Evolutionary conservation across 2,113 vertebrate genomes (phyloP), one percentile per base, ranked within the genome.

Genomic region (Clarias magur): DNA sequence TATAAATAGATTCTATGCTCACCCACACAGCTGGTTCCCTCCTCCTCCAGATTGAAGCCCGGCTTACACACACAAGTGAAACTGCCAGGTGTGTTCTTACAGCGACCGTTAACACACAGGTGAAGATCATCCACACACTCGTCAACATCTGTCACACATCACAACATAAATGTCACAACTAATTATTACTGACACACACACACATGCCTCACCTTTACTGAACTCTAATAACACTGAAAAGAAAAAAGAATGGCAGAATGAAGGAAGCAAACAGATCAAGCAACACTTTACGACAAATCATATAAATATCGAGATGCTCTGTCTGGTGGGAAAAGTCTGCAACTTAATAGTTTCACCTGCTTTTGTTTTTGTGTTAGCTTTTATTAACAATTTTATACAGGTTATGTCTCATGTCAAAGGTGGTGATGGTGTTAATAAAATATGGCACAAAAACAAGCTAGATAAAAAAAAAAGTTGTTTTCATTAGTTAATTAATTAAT

Each of bases 51-150:
- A 90, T 94, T 94, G 91, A 96, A 97, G 72, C 97, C 97, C 57
- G 91, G 91, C 11, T 93, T 93, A 92, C 97, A 99, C 91, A 95
- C 94, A 89, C 97, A 99, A 65, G 95, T 92, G 94, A 97, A 99
- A 90, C 96, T 96, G 80, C 97, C 97, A 82, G 96, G 94, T 0
- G 96, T 97, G 94, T 99, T 98, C 93, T 92, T 94, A 94, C 97
- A 99, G 88, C 88, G 95, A 65, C 97, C 97, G 67, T 96, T 95
- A 79, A 94, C 94, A 91, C 97, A 99, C 87, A 96, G 93, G 79
- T 93, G 92, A 4, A 93, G 94, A 78, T 34, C 91, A 83, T 96
- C 93, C 80, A 86, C 30, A 89, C 97, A 99, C 84, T 99, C 97
- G 78, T 99, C 95, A 84, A 96, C 92, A 92, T 99, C 97, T 99